Percentiles rank a stretch among this genome's conserved stretches.
Evolutionary conservation across 2,888 invertebrate species (phyloP).

Genomic region (Magallana nippona): DNA sequence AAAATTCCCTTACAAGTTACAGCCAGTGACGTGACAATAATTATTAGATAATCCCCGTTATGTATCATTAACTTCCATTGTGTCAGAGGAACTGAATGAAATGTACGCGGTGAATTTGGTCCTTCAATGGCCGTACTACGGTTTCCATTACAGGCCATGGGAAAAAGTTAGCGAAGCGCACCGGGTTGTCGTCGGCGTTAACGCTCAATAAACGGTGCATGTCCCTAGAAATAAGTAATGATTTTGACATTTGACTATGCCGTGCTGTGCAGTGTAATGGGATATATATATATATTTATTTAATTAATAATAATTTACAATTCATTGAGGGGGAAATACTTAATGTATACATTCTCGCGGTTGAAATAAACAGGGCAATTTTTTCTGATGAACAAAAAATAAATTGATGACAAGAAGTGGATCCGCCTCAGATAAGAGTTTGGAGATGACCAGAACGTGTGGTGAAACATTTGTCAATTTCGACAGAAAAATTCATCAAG

Average conservation of each 20-base stretch:
- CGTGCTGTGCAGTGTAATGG: not conserved
- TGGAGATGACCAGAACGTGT: slow-evolving; percentile 11
- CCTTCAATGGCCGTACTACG: not conserved
- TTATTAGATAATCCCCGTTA: slow-evolving; percentile 27
- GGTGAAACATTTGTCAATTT: slow-evolving; percentile 13
- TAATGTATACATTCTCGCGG: too few relatives aligned
- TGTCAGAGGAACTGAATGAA: slow-evolving; percentile 21
- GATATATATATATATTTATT: not conserved
- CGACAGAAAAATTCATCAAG: slow-evolving; percentile 24
- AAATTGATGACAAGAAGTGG: not conserved
- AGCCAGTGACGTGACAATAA: not conserved
- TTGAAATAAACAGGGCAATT: not conserved
- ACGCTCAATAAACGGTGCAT: not conserved
- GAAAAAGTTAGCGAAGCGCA: slow-evolving; percentile 20
- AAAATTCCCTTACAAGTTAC: slow-evolving; percentile 10
- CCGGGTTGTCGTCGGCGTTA: not conserved
- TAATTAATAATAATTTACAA: not conserved
- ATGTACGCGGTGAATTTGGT: not conserved
- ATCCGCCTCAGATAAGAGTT: not conserved
- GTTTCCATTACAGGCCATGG: slow-evolving; percentile 21
- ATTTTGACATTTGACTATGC: slow-evolving; percentile 9
- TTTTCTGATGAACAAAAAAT: not conserved
- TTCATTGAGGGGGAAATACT: too few relatives aligned
- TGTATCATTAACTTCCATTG: slow-evolving; percentile 20
- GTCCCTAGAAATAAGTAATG: not conserved